Percentiles rank a stretch among this genome's conserved stretches.
Conservation (phyloP, 2,888 invertebrate species). For the Ethmia dodecea region DNA sequence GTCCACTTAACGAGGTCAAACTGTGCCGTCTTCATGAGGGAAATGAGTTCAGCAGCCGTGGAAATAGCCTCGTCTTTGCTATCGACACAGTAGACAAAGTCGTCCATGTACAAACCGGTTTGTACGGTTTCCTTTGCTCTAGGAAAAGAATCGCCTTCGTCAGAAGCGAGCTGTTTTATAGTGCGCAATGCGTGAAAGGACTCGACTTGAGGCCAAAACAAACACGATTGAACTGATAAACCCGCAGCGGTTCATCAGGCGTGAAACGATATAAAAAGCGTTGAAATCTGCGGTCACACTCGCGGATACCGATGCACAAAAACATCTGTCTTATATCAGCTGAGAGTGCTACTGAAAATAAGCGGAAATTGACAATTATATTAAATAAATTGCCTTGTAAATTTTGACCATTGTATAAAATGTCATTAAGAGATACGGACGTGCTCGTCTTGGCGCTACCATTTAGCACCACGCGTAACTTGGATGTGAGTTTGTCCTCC, state of each 20-base stretch:
- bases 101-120: background rate
- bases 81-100: background rate
- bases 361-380: slow-evolving; percentile 1
- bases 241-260: background rate
- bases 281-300: background rate
- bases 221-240: slow-evolving; percentile 9
- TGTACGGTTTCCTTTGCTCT: background rate
- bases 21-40: background rate
- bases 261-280: background rate
- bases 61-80: background rate
- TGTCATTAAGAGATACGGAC: background rate
- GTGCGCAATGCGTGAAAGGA: slow-evolving; percentile 13
- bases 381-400: slow-evolving; percentile 3
- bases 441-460: background rate
- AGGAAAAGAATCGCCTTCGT: background rate
- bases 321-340: slow-evolving; percentile 5
- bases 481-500: background rate
- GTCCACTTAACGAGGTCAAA: background rate
- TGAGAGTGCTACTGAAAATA: background rate
- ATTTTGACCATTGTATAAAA: slow-evolving; percentile 2
- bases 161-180: slow-evolving; percentile 2
- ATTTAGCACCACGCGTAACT: background rate
- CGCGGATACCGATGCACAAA: background rate
- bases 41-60: background rate
- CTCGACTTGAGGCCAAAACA: slow-evolving; percentile 12